Conservation (phyloP, 2,113 vertebrate genomes). For the Cranoglanis bouderius region DNA sequence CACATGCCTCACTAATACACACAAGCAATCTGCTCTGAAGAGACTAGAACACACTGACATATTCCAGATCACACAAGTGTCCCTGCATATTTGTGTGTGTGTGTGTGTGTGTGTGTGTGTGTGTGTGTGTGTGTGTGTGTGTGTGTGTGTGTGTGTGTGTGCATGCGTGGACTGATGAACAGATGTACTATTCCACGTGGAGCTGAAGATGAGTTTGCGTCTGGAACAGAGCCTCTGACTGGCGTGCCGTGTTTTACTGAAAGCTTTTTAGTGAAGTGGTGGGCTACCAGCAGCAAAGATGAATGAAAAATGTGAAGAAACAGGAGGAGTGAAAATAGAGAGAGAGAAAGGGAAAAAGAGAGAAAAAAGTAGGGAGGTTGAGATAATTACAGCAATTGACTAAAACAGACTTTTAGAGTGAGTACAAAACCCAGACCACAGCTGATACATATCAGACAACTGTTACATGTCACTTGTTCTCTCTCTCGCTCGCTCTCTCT, state of each 20-base stretch:
- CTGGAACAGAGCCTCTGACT: slow-evolving; percentile 13
- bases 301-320: neutral
- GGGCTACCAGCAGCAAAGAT: neutral
- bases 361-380: slow-evolving; percentile 2
- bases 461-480: slow-evolving; percentile 32
- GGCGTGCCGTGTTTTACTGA: neutral
- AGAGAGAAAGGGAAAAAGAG: neutral
- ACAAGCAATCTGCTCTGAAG: neutral
- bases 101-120: slow-evolving; percentile 16
- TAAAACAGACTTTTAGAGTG: slow-evolving; percentile 48
- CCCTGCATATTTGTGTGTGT: neutral
- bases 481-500: too few relatives aligned
- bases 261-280: neutral
- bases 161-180: neutral
- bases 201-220: slow-evolving; percentile 5
- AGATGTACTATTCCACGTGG: neutral
- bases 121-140: slow-evolving; percentile 17
- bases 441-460: slow-evolving; percentile 64
- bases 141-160: neutral
- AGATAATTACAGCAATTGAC: slow-evolving; percentile 61
- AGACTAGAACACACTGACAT: neutral
- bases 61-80: slow-evolving; percentile 13
- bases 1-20: neutral
- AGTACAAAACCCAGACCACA: slow-evolving; percentile 52
- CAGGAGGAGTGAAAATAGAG: slow-evolving; percentile 30